These are phyloP conservation scores for Trematomus loennbergii DNA, from an alignment of 2,113 vertebrate species.

Conservation along the genomic window DNA sequence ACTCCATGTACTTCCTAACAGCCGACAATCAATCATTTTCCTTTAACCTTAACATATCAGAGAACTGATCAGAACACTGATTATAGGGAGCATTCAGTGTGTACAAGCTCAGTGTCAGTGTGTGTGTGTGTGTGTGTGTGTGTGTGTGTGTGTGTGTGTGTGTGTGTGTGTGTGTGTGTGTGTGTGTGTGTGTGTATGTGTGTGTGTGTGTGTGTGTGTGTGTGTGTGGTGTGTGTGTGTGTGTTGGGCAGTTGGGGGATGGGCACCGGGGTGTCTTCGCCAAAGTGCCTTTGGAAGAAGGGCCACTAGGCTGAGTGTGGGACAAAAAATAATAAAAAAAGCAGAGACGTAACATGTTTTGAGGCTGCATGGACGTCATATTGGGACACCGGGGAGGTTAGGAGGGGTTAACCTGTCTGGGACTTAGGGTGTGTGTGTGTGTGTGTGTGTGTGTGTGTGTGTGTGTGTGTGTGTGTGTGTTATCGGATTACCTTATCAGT, in stretches of 20 bases:
- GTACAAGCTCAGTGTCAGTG: neutral
- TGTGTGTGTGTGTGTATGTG: constrained; percentile 37
- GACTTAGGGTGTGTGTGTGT: constrained; percentile 10
- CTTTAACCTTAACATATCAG: neutral
- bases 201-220: constrained; percentile 67
- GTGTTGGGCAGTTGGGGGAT: constrained; percentile 62
- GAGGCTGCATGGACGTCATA: constrained; percentile 47
- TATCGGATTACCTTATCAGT: constrained; percentile 14
- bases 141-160: neutral
- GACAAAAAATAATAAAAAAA: neutral
- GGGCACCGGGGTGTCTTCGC: constrained; percentile 57
- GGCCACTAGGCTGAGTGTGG: no score
- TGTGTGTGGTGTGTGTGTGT: constrained; percentile 68
- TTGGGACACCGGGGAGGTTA: constrained; percentile 34
- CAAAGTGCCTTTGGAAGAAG: no score
- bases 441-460: neutral
- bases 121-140: constrained; percentile 3
- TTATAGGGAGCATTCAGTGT: neutral
- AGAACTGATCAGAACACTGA: neutral
- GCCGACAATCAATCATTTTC: neutral
- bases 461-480: neutral
- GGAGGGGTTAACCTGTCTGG: constrained; percentile 18
- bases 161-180: neutral
- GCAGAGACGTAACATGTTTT: constrained; percentile 68
- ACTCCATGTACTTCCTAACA: neutral